Base-by-base conservation (phyloP, 2,113 vertebrate species). In the Gopherus evgoodei region DNA sequence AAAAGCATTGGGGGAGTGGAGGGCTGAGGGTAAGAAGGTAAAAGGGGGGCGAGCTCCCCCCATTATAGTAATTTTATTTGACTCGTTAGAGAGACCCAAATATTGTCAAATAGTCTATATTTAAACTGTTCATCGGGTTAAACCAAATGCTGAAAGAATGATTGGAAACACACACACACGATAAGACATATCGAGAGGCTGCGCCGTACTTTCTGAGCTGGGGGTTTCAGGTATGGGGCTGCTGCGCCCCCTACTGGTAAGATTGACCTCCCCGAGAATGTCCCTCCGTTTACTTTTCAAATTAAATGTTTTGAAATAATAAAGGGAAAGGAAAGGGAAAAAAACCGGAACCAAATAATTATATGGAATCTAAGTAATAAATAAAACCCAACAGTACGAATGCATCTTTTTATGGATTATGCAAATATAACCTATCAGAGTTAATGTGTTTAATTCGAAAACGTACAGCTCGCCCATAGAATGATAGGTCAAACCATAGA, bases 201-300 rank as follows among this genome's bases (percentile, higher is more conserved):
- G 49, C 21, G 49, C 69, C 5, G 57, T 42, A 78, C 81, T 79
- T 87, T 53, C 16, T 12, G n/a, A 62, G 38, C 31, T 52, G 50
- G 69, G 86, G 72, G 84, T 91, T 96, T 95, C 88, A 97, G 94
- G 91, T 90, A 96, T 87, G 96, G 96, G 94, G 88, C 94, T 87
- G 95, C 81, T 97, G 96, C 97, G 97, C 98, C 98, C 97, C 97
- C 97, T 97, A 96, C 98, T 97, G 98, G 96, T 62, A 57, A 57
- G 21, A 89, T 82, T 91, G 4, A 25, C 49, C 93, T 90, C 80
- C 24, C 83, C 65, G 54, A 65, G 84, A 92, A 62, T 49, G 44
- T 38, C 27, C 54, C 65, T 72, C 69, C 56, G 92, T 44, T 93
- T 83, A 84, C 91, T 91, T 96, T 95, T 81, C 87, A 89, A 95